A percentile compares a stretch with the other conserved stretches of the same genome.
Conservation (phyloP, 2,888 invertebrate species). For the Drosophila anceps region DNA sequence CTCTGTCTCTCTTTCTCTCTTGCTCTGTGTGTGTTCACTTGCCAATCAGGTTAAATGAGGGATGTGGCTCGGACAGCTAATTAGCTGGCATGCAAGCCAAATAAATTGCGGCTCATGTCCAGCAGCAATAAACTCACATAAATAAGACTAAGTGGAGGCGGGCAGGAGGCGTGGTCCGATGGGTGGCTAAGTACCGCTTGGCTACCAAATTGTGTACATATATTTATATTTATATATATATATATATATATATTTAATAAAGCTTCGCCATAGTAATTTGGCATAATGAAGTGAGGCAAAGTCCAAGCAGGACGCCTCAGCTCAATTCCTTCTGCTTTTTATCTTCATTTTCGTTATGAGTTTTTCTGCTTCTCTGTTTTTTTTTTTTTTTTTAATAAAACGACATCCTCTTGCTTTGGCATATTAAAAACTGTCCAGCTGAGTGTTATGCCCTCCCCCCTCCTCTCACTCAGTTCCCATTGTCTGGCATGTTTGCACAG, state of each 20-base stretch:
- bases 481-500: conserved; percentile 19
- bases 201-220: not conserved
- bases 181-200: not conserved
- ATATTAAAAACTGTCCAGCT: conserved; percentile 69
- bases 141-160: conserved; percentile 7
- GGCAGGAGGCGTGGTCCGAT: too few relatives aligned
- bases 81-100: conserved; percentile 39
- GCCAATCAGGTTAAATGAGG: conserved; percentile 18
- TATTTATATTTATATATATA: not conserved
- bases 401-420: conserved; percentile 32
- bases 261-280: conserved; percentile 34
- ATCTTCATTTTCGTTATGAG: not conserved
- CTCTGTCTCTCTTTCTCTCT: not conserved
- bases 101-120: conserved; percentile 36
- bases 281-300: conserved; percentile 47
- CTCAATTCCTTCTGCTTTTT: conserved; percentile 16
- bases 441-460: conserved; percentile 13
- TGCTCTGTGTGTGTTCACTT: too few relatives aligned
- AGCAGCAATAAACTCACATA: conserved; percentile 16
- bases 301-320: not conserved
- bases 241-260: conserved; percentile 35
- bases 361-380: not conserved
- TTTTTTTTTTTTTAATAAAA: conserved; percentile 51
- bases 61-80: conserved; percentile 49
- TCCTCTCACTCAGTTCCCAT: not conserved